phyloP scores from a whole-genome alignment of 2,888 invertebrate genomes.

The Lottia gigantea region DNA sequence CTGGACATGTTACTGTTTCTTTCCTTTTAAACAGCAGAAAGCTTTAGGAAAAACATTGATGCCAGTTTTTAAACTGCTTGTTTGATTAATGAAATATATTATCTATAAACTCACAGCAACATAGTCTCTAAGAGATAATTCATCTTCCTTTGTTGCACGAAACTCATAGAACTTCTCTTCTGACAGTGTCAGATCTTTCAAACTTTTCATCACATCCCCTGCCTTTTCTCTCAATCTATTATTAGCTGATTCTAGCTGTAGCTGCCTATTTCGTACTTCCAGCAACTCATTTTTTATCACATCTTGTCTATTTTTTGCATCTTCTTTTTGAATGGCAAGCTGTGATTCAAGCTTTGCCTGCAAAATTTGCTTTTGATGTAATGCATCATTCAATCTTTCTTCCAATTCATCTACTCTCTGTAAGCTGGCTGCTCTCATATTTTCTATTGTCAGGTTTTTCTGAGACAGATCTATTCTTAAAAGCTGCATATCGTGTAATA shows the following conservation, averaged over 20 bases:
- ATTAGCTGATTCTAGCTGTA: slow-evolving; percentile 65
- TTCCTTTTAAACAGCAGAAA: no score
- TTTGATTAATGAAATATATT: no score
- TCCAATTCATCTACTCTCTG: slow-evolving; percentile 66
- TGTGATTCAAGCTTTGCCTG: slow-evolving; percentile 63
- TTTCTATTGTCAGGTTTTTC: slow-evolving; percentile 65
- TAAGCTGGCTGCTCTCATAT: slow-evolving; percentile 64
- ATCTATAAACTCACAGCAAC: slow-evolving; percentile 56
- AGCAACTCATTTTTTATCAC: slow-evolving; percentile 61
- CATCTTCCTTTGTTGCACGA: slow-evolving; percentile 53
- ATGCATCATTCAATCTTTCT: slow-evolving; percentile 65
- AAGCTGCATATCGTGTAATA: slow-evolving; percentile 66
- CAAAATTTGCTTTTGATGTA: slow-evolving; percentile 66
- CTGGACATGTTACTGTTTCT: no score
- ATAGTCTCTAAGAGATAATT: slow-evolving; percentile 63
- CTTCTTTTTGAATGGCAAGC: slow-evolving; percentile 64
- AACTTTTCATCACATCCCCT: slow-evolving; percentile 58
- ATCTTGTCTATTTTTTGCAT: slow-evolving; percentile 60
- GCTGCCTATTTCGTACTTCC: slow-evolving; percentile 60
- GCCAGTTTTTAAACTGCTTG: no score
- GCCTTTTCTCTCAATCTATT: slow-evolving; percentile 64
- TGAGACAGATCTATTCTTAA: slow-evolving; percentile 67
- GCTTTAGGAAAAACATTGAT: no score
- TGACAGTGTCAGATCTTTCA: slow-evolving; percentile 59
- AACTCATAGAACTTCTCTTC: slow-evolving; percentile 64